Base-by-base conservation (phyloP, 2,113 vertebrate genomes). In the Cacatua alba region DNA sequence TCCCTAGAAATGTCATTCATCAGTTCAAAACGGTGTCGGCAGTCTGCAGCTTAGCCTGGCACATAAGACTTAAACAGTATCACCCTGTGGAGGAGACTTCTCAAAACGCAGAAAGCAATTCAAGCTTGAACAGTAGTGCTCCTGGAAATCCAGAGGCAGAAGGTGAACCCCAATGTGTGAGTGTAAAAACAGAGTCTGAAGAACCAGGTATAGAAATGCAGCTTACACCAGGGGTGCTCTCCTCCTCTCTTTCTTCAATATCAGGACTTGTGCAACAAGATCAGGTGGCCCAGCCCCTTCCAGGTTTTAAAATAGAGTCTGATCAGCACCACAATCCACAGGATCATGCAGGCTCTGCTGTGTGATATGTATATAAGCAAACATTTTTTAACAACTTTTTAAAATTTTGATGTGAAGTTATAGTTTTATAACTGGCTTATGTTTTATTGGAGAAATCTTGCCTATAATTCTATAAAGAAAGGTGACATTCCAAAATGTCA, bases 21-120 rank as follows among this genome's bases (percentile, higher is more conserved):
- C 99, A 99, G 98, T 99, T 99, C 95, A 99, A 99, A 98, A 99
- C 99, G 1, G 99, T 99, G 96, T 99, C 99, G 11, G 99, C 99
- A 5, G 99, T 99, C 77, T 99, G 99, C 97, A 99, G 99, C 97
- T 98, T 99, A 90, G 99, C 99, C 75, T 99, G 99, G 99, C 99
- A 99, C 96, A 99, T 99, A 96, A 98, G 99, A 91, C 99, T 99
- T 84, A 98, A 98, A 95, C 99, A 99, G 87, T 99, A 99, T 95
- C 98, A 99, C 60, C 96, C 98, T 1, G 98, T 97, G 60, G 98
- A 97, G 62, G 98, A 98, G 83, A 68, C 94, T 80, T 93, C 95
- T 95, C 97, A 95, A 74, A 98, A 92, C 88, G 60, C 96, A 96
- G 95, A 97, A 69, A 94, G 64, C 26, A 95, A 97, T 71, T 97